A percentile compares a stretch with the other conserved stretches of the same genome.
Conservation (phyloP, 2,113 vertebrate species). For the Lota lota region DNA sequence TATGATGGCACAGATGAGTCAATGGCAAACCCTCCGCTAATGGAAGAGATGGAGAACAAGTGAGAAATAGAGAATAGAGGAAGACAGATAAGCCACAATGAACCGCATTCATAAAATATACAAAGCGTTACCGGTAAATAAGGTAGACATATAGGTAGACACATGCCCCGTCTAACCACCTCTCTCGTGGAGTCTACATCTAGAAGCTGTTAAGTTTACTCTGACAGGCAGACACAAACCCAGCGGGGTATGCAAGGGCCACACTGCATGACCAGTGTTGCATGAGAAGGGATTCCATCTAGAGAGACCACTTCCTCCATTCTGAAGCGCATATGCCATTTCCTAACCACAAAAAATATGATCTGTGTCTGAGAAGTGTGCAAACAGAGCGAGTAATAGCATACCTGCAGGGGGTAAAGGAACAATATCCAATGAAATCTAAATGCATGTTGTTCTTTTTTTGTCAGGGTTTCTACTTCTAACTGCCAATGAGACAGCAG, state of each 20-base stretch:
- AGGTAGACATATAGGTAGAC: no score
- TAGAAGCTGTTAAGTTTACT: no score
- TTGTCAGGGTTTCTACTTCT: slow-evolving; percentile 14
- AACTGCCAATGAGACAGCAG: slow-evolving; percentile 51
- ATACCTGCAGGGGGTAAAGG: slow-evolving; percentile 52
- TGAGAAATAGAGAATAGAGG: slow-evolving; percentile 14
- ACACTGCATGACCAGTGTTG: no score
- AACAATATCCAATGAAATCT: slow-evolving; percentile 19
- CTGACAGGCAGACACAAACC: no score
- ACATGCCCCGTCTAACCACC: no score
- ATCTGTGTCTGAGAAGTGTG: slow-evolving; percentile 21
- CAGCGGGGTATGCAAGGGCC: no score
- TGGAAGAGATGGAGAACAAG: slow-evolving; percentile 24
- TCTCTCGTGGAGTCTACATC: no score
- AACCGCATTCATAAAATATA: no score
- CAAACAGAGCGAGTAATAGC: slow-evolving; percentile 35
- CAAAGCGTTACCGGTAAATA: no score
- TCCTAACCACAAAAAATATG: slow-evolving; percentile 23
- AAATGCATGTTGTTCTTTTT: slow-evolving; percentile 24
- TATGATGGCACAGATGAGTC: slow-evolving; percentile 36
- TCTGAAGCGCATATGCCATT: slow-evolving; percentile 23
- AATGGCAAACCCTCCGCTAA: slow-evolving; percentile 36
- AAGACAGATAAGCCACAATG: neutral
- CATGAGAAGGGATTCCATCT: slow-evolving; percentile 14
- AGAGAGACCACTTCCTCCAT: slow-evolving; percentile 33